Evolutionary conservation across 2,888 invertebrate genomes (phyloP).

Genomic region (Shargacucullia verbasci): DNA sequence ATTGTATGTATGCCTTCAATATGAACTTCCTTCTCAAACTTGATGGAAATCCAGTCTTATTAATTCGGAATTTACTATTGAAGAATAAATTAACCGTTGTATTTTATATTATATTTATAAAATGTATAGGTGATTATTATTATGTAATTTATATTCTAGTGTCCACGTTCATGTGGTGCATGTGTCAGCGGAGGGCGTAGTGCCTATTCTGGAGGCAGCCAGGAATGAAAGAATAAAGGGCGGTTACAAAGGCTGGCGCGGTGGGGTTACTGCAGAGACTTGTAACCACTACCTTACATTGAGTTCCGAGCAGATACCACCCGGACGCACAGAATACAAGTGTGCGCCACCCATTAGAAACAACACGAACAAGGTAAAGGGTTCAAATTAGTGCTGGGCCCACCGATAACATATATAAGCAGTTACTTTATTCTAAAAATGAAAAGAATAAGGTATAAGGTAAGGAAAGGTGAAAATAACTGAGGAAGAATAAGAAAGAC

Average conservation of each 20-base stretch:
- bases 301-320: slow-evolving; percentile 89
- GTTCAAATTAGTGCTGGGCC: too few relatives aligned
- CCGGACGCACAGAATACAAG: slow-evolving; percentile 90
- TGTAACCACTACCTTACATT: slow-evolving; percentile 91
- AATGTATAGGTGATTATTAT: too few relatives aligned
- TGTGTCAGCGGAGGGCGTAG: slow-evolving; percentile 88
- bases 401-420: too few relatives aligned
- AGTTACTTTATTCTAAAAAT: too few relatives aligned
- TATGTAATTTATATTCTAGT: slow-evolving; percentile 66
- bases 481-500: too few relatives aligned
- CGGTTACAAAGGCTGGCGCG: slow-evolving; percentile 87
- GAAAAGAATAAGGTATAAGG: too few relatives aligned
- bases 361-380: slow-evolving; percentile 83
- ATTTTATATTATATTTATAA: too few relatives aligned
- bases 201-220: slow-evolving; percentile 85
- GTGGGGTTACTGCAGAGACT: slow-evolving; percentile 90
- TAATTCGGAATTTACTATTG: neutral
- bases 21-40: neutral
- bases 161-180: slow-evolving; percentile 91
- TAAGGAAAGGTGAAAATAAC: too few relatives aligned
- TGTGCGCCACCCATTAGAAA: slow-evolving; percentile 91
- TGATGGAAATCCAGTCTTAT: neutral
- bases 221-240: slow-evolving; percentile 75
- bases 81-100: slow-evolving; percentile 22
- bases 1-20: slow-evolving; percentile 2